Conservation (phyloP, 2,797 vertebrate genomes). For the Chiloscyllium punctatum region DNA sequence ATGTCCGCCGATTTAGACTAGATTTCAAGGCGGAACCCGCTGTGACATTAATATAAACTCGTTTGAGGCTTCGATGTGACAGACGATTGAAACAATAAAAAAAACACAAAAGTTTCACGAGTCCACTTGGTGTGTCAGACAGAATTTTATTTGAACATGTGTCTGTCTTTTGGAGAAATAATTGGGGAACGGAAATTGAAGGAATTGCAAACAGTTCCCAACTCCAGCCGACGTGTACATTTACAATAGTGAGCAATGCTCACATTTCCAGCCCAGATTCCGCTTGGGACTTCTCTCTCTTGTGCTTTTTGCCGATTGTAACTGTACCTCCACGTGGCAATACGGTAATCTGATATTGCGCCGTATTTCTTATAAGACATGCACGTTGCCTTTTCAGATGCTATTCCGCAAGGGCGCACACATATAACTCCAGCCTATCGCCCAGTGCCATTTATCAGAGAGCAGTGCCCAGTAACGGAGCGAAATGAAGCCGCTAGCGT, state of each 20-base stretch:
- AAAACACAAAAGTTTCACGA: background rate
- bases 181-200: background rate
- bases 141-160: slow-evolving; percentile 1
- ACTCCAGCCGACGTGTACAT: background rate
- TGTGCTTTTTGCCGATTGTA: background rate
- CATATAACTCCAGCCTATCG: background rate
- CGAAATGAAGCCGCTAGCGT: slow-evolving; percentile 50
- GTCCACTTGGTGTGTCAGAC: background rate
- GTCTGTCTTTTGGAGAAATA: background rate
- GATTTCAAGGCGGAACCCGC: background rate
- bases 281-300: background rate
- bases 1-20: background rate
- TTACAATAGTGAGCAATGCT: background rate
- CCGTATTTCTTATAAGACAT: slow-evolving; percentile 56
- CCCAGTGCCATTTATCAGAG: slow-evolving; percentile 47
- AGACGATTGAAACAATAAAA: background rate
- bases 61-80: background rate
- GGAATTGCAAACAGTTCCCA: background rate
- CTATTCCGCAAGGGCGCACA: slow-evolving; percentile 47
- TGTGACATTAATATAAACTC: background rate
- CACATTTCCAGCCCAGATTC: background rate
- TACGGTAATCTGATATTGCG: slow-evolving; percentile 52
- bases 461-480: slow-evolving; percentile 43
- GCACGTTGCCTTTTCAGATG: slow-evolving; percentile 45
- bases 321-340: slow-evolving; percentile 32